Base-by-base conservation (phyloP, 2,888 invertebrate species). In the Erpobdella octoculata region DNA sequence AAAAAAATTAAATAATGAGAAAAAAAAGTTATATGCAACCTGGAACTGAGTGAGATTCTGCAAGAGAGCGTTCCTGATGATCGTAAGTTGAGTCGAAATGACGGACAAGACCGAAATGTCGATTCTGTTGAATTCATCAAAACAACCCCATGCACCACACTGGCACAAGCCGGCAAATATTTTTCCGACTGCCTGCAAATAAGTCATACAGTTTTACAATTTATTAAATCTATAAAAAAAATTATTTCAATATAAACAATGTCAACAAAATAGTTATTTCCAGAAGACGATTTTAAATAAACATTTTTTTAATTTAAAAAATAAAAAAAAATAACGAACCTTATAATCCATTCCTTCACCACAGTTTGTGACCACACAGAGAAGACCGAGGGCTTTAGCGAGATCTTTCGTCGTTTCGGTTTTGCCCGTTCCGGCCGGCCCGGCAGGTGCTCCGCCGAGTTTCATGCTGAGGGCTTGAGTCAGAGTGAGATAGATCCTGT, bases 71-170 rank as follows among this genome's bases (percentile, higher is more conserved):
- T 89, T 91, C 71, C 91, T 87, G 73, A 94, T 93, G 18, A 91
- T 91, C 82, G 92, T 93, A 75, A 94, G 84, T 81, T 93, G 93
- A 0, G 91, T 90, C 0, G 93, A 93, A 79, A 95, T 93, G 1
- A 94, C 93, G 21, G 93, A 93, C 28, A 94, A 85, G 64, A 93
- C 93, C 0, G 93, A 93, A 4, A 92, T 89, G 76, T 93, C 92
- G 76, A 95, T 93, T 41, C 93, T 86, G 83, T 94, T 93, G 84
- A 94, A 94, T 84, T 93, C 93, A 78, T 94, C 93, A 80, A 94
- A 94, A 81, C 93, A 94, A 1, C 93, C 94, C 94, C 94, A 94
- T 2, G 93, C 92, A 0, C 94, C 94, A 80, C 91, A 91, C 81
- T 91, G 91, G 71, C 89, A 89, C 68, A 92, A 84, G 0, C 91